phyloP scores from a whole-genome alignment of 2,113 vertebrate genomes.

The Psittacara wagleri region DNA sequence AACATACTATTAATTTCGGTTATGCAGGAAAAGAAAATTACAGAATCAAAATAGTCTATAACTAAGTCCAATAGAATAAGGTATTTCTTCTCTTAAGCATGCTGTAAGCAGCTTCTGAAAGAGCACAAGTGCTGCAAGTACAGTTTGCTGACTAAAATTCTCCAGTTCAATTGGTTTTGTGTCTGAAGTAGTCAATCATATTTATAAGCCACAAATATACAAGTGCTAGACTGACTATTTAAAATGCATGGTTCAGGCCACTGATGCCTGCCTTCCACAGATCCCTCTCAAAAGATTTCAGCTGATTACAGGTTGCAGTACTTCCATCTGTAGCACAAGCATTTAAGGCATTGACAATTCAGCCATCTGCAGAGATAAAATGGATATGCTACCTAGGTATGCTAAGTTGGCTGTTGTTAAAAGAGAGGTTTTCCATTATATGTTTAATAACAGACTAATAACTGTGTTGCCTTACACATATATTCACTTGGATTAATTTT shows the following conservation, averaged over 20 bases:
- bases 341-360: not conserved
- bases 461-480: not conserved
- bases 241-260: not conserved
- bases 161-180: not conserved
- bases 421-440: not conserved
- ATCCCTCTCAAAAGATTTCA: not conserved
- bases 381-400: not conserved
- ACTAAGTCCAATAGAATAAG: not conserved
- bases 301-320: not conserved
- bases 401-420: not conserved
- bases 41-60: not conserved
- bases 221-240: not conserved
- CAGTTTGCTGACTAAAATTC: not conserved
- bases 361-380: not conserved
- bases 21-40: not conserved
- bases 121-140: not conserved
- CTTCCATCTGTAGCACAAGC: not conserved
- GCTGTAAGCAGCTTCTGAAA: not conserved
- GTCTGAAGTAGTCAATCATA: not conserved
- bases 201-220: not conserved
- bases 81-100: not conserved
- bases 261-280: not conserved
- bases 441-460: not conserved
- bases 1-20: not conserved
- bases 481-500: not conserved